Percentiles rank a stretch among this genome's conserved stretches.
These are phyloP conservation scores for Pipa parva DNA, from an alignment of 2,113 vertebrate genomes.

Conservation along the genomic window DNA sequence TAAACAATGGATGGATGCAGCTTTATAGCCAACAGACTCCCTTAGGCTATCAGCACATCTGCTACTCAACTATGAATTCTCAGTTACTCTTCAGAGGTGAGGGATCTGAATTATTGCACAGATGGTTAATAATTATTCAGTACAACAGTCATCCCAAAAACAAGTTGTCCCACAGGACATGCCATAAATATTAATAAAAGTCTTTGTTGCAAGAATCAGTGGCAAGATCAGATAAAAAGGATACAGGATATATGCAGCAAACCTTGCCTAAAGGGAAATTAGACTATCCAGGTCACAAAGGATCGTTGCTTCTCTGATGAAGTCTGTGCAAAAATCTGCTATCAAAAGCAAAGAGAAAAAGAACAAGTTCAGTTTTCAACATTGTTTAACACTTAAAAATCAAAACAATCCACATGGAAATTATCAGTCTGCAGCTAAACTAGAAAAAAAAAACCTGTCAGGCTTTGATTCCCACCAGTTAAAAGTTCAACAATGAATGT, in stretches of 20 bases:
- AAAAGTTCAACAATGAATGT: constrained; percentile 1
- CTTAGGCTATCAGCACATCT: constrained; percentile 44
- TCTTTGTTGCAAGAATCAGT: constrained; percentile 46
- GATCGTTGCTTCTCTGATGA: constrained; percentile 27
- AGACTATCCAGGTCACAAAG: constrained; percentile 21
- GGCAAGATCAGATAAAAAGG: constrained; percentile 49
- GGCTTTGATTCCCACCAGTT: constrained; percentile 1
- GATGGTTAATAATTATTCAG: constrained; percentile 53
- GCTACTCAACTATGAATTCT: constrained; percentile 44
- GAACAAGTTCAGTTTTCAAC: constrained; percentile 23
- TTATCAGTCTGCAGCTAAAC: too few relatives aligned
- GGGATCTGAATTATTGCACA: constrained; percentile 47
- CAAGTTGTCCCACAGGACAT: constrained; percentile 49
- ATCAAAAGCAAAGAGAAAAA: constrained; percentile 44
- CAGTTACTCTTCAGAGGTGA: constrained; percentile 47
- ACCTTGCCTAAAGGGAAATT: constrained; percentile 47
- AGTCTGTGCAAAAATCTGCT: constrained; percentile 32
- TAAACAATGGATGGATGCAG: constrained; percentile 29
- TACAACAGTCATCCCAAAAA: constrained; percentile 37
- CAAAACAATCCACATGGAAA: too few relatives aligned
- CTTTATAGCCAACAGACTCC: constrained; percentile 48
- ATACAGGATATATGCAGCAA: constrained; percentile 35
- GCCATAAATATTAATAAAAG: constrained; percentile 61
- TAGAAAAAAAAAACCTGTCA: not conserved
- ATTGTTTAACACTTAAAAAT: constrained; percentile 20